Conservation (phyloP, 2,797 vertebrate genomes). For the Spea hammondii region DNA sequence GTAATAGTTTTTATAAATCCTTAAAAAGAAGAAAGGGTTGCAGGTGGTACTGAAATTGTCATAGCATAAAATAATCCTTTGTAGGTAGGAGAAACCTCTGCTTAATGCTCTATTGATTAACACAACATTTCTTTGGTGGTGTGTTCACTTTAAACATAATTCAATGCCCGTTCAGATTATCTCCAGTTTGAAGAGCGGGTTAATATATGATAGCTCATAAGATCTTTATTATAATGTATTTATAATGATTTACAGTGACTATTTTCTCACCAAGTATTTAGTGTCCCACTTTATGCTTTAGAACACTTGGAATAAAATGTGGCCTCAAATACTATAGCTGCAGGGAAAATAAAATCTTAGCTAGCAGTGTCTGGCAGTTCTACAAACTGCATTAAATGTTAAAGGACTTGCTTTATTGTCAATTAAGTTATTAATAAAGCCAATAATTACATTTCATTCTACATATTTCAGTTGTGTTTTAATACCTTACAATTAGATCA, state of each 20-base stretch:
- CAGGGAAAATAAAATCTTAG: constrained; percentile 68
- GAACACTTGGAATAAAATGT: constrained; percentile 71
- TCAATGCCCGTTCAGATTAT: constrained; percentile 46
- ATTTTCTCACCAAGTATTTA: constrained; percentile 71
- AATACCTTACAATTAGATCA: constrained; percentile 61
- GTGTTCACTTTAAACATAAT: neutral
- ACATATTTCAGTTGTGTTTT: constrained; percentile 60
- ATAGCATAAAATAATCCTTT: no score
- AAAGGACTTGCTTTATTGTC: constrained; percentile 73
- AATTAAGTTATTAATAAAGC: constrained; percentile 78
- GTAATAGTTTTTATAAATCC: no score
- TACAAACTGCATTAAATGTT: constrained; percentile 71
- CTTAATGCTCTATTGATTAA: no score
- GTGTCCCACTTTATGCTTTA: constrained; percentile 66
- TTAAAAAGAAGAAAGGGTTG: no score
- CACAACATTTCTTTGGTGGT: no score
- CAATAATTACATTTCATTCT: constrained; percentile 67
- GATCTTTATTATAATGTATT: constrained; percentile 78
- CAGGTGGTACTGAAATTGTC: no score
- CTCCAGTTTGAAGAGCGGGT: constrained; percentile 69
- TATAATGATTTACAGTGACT: constrained; percentile 78
- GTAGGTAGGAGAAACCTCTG: no score
- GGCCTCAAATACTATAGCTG: constrained; percentile 65
- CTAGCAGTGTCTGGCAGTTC: constrained; percentile 69
- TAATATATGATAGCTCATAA: constrained; percentile 74